Evolutionary conservation across 1,140 invertebrate genomes (phyloP), one percentile per base, ranked within the genome.

Genomic region (Drosophila pallidifrons): DNA sequence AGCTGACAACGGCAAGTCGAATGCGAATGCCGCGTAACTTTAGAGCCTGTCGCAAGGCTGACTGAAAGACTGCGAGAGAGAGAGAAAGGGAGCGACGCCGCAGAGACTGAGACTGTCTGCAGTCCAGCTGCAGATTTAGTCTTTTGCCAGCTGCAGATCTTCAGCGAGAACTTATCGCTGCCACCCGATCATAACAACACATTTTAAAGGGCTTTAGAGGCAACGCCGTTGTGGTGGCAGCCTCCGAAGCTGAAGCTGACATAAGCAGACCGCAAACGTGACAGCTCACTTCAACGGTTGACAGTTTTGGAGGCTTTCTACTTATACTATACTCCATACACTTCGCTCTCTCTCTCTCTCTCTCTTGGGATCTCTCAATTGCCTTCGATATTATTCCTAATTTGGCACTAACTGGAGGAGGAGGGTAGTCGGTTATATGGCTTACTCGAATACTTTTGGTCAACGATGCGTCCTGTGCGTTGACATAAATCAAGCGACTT

Each of bases 401-500:
- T 89, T 89, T 89, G 85, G 85, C 85, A 88, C 83, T 89, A 43
- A 54, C 68, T 47, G 41, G 13, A 16, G 0, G 8, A n/a, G 41
- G 66, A 61, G 43, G 10, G 3, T 25, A 20, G 2, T 52, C 41
- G 5, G 15, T n/a, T 35, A 28, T 69, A 20, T 15, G 5, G 20
- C 6, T 16, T 54, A 13, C 41, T 43, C n/a, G 41, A 2, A 43
- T 43, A 28, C 41, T 54, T 60, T 43, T 60, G 63, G 52, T 41
- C 49, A 64, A 60, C 58, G 55, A 43, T 60, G 58, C 58, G 41
- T 43, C 63, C 55, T 77, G 70, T 86, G 81, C 85, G 86, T 90
- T 90, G 91, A 91, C 91, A 92, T 92, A 92, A 92, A 92, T 92
- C 91, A 92, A 91, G 91, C 82, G 91, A 92, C 91, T 92, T 92